phyloP scores from a whole-genome alignment of 1,140 invertebrate genomes.

The Drosophila tristis region DNA sequence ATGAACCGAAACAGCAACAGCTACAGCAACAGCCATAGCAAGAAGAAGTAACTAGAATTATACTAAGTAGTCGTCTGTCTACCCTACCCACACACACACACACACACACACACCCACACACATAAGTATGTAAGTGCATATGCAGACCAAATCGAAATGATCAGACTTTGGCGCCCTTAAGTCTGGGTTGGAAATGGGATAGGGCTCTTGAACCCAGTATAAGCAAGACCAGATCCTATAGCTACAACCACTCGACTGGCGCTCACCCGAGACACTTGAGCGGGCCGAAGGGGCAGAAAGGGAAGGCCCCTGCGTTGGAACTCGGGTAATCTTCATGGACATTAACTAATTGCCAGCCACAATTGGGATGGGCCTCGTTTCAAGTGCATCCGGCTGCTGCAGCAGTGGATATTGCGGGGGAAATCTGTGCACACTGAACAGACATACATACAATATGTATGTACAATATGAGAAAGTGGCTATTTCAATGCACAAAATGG shows the following conservation, averaged over 20 bases:
- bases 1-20: conserved; percentile 29
- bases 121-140: no score
- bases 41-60: conserved; percentile 41
- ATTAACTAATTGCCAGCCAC: conserved; percentile 44
- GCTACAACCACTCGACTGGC: conserved; percentile 6
- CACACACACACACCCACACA: neutral
- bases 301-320: neutral
- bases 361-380: neutral
- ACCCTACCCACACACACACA: conserved; percentile 2
- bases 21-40: conserved; percentile 6
- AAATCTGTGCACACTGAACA: no score
- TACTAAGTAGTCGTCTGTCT: no score
- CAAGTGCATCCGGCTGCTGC: no score
- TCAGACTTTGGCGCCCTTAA: conserved; percentile 13
- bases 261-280: conserved; percentile 16
- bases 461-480: no score
- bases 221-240: conserved; percentile 3
- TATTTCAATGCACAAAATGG: no score
- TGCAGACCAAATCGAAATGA: conserved; percentile 2
- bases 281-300: neutral
- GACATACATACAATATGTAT: no score
- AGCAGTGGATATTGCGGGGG: no score
- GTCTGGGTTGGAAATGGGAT: conserved; percentile 8
- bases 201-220: conserved; percentile 13
- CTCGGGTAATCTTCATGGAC: conserved; percentile 15